phyloP scores from a whole-genome alignment of 2,113 vertebrate species.

The Chloropsis hardwickii region DNA sequence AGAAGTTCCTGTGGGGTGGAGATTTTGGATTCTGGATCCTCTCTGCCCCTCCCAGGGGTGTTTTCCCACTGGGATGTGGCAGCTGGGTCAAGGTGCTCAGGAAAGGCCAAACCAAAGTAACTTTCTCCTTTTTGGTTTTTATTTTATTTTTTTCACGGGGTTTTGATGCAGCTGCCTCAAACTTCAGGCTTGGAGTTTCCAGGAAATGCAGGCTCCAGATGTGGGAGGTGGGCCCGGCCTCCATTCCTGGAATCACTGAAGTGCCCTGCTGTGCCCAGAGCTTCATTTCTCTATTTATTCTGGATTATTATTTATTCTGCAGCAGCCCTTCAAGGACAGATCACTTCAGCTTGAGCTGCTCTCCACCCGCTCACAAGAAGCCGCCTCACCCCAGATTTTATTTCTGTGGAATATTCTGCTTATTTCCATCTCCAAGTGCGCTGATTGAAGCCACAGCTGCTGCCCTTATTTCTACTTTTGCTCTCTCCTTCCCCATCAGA shows the following conservation, averaged over 20 bases:
- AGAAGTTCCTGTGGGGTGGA: accelerated
- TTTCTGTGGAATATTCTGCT: background rate
- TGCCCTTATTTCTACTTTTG: slow-evolving; percentile 27
- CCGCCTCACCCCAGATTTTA: background rate
- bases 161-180: background rate
- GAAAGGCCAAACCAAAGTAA: background rate
- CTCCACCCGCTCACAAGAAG: background rate
- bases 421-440: background rate
- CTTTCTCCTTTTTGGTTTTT: background rate
- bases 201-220: background rate
- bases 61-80: accelerated
- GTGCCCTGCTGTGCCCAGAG: accelerated
- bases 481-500: background rate
- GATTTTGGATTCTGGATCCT: accelerated
- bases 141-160: background rate
- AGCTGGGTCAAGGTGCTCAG: background rate
- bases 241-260: accelerated
- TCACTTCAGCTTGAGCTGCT: background rate
- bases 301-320: background rate
- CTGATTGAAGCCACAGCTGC: slow-evolving; percentile 37
- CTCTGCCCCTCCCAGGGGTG: accelerated
- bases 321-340: background rate
- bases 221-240: background rate
- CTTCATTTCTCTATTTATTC: background rate
- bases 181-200: background rate